Base-by-base conservation (phyloP, 2,797 vertebrate genomes). In the Rhynchonycteris naso region DNA sequence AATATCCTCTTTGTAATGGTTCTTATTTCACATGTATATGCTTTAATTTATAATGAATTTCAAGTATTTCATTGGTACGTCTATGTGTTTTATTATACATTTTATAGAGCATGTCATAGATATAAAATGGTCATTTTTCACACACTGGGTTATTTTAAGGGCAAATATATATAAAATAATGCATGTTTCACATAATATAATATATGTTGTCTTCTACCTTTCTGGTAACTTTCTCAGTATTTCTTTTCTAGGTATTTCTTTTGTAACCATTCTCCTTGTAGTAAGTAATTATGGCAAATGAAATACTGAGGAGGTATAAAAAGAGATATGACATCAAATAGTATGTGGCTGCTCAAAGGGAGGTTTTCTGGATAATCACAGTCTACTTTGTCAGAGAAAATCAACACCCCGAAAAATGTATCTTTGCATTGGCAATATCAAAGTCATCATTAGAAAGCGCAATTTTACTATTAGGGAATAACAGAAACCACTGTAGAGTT, bases 321-420 rank as follows among this genome's bases (percentile, higher is more conserved):
- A 72, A 12, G 33, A 94, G 59, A 82, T 54, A 68, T 18, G 22
- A 66, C n/a, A 71, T 38, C 90, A 81, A 85, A 66, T 18, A 75
- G 21, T 54, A 52, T 28, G 15, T 47, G 21, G 38, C 4, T 75
- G 2, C 43, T 52, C 24, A 88, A 79, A 90, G 69, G 3, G 8
- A 71, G 28, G 22, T 84, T 90, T 90, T 82, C 22, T 58, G 19
- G 50, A 24, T 71, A 56, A 88, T 91, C 3, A 28, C 58, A 63
- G 90, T 68, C 8, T 74, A 13, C 19, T 84, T 83, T 68, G 68
- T 91, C 47, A 90, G 52, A 71, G 14, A 96, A 56, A 95, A 63
- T 56, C 28, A 90, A 47, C 19, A 30, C 1, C 13, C 56, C 50
- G 35, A 58, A 75, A 43, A 65, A 85, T 74, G 14, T 82, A 82